phyloP scores from a whole-genome alignment of 2,888 invertebrate species.

The Laothoe populi region DNA sequence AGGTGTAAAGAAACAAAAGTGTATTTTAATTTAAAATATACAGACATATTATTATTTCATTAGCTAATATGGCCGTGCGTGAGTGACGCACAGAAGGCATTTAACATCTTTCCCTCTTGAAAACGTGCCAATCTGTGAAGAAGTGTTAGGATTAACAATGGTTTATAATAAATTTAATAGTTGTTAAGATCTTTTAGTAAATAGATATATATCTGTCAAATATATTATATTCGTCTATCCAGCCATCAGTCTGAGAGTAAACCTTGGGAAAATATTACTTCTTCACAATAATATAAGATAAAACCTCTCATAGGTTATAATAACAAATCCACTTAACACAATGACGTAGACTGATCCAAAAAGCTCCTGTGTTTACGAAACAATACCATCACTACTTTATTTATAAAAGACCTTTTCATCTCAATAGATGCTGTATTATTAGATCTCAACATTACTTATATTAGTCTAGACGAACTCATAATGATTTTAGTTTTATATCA shows the following conservation, averaged over 20 bases:
- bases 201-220: not conserved
- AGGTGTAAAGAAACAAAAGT: no score
- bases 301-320: not conserved
- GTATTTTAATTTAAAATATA: no score
- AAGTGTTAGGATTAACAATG: slow-evolving; percentile 26
- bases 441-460: not conserved
- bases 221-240: not conserved
- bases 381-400: not conserved
- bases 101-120: slow-evolving; percentile 65
- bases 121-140: slow-evolving; percentile 72
- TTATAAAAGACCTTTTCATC: not conserved
- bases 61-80: not conserved
- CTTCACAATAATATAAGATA: not conserved
- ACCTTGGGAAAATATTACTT: not conserved
- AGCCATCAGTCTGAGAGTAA: no score
- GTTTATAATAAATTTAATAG: slow-evolving; percentile 1
- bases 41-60: not conserved
- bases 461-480: slow-evolving; percentile 15
- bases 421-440: not conserved
- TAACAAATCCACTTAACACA: not conserved
- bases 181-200: not conserved
- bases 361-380: not conserved
- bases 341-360: not conserved
- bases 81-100: slow-evolving; percentile 8
- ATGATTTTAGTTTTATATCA: slow-evolving; percentile 6